Conservation (phyloP, 2,888 invertebrate species). For the Diarsia dahlii region DNA sequence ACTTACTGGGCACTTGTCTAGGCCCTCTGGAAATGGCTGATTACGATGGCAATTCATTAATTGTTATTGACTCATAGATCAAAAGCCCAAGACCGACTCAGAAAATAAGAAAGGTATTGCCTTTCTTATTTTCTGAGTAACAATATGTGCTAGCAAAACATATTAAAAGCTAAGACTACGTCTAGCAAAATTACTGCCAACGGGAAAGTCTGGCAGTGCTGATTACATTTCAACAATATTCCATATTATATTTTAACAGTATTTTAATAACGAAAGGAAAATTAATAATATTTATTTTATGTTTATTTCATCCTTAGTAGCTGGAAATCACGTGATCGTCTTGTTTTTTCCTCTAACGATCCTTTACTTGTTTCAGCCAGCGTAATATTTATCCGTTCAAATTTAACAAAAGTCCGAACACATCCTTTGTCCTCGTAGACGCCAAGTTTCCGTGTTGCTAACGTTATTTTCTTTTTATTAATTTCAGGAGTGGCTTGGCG, state of each 20-base stretch:
- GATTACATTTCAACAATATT: too few relatives aligned
- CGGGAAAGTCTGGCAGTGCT: too few relatives aligned
- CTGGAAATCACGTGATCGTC: neutral
- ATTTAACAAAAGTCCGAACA: neutral
- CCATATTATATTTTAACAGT: too few relatives aligned
- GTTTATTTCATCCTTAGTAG: too few relatives aligned
- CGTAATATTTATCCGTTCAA: neutral
- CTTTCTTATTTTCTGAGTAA: too few relatives aligned
- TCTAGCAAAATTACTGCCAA: too few relatives aligned
- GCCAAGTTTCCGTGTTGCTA: conserved; percentile 35
- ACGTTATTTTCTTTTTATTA: conserved; percentile 65
- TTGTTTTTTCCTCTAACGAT: neutral
- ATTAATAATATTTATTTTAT: neutral
- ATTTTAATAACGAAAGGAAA: neutral
- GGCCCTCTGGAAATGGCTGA: neutral
- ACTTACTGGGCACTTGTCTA: neutral
- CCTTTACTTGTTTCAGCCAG: neutral
- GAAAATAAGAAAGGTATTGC: too few relatives aligned
- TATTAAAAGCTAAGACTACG: too few relatives aligned
- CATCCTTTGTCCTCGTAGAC: neutral
- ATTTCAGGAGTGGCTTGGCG: conserved; percentile 87
- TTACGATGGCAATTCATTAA: neutral
- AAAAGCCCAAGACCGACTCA: too few relatives aligned
- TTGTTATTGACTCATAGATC: neutral
- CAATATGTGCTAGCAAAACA: too few relatives aligned